Evolutionary conservation across 2,888 invertebrate genomes (phyloP).

Genomic region (Sphaeridia pumilis): DNA sequence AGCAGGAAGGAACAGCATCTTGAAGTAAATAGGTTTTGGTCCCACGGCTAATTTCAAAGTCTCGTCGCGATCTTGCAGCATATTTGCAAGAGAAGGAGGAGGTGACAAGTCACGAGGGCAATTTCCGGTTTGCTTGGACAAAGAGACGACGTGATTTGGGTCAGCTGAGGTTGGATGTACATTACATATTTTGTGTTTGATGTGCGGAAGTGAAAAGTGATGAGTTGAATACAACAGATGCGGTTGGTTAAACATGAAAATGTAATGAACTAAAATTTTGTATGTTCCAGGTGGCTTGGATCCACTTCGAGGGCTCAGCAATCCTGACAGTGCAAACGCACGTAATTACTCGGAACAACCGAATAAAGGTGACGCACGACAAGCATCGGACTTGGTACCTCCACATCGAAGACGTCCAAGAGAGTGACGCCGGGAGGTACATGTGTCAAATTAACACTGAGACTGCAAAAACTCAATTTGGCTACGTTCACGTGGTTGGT

Average conservation of each 20-base stretch:
- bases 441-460: slow-evolving; percentile 93
- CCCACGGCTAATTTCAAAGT: slow-evolving; percentile 9
- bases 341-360: slow-evolving; percentile 83
- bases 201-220: background rate
- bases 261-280: slow-evolving; percentile 2
- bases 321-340: slow-evolving; percentile 87
- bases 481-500: slow-evolving; percentile 86
- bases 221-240: background rate
- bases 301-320: slow-evolving; percentile 88
- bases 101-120: background rate
- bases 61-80: slow-evolving; percentile 13
- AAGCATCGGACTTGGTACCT: slow-evolving; percentile 87
- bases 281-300: slow-evolving; percentile 75
- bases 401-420: slow-evolving; percentile 81
- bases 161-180: background rate
- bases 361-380: slow-evolving; percentile 83
- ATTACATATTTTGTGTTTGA: slow-evolving; percentile 7
- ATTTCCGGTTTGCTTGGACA: background rate
- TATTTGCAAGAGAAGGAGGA: too few relatives aligned
- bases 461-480: slow-evolving; percentile 83
- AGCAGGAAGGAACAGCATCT: slow-evolving; percentile 10
- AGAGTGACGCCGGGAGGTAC: slow-evolving; percentile 81
- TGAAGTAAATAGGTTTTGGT: slow-evolving; percentile 8
- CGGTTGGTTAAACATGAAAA: background rate
- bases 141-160: background rate